Evolutionary conservation across 2,888 invertebrate genomes (phyloP), one percentile per base, ranked within the genome.

Genomic region (Halictus quadricinctus): DNA sequence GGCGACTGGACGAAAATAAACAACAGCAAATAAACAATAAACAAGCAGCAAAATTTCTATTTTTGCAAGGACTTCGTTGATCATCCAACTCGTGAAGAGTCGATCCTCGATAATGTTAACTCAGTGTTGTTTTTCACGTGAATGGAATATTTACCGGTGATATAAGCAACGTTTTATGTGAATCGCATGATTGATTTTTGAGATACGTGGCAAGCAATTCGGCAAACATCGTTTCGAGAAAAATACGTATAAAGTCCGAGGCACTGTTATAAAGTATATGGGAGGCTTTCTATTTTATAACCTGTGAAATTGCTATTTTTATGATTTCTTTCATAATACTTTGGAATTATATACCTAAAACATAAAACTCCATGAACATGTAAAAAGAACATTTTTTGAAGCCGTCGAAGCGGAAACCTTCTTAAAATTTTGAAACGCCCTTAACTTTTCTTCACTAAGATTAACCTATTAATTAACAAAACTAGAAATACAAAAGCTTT

Each of bases 301-400:
- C 64, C 25, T 29, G 64, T 29, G 64, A 64, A 64, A 64, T 29
- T 29, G 64, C 64, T 60, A 12, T 29, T 64, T 64, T 64, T 64
- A 64, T 29, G 64, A 25, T 29, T 64, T 64, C 64, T 29, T 64
- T 64, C 64, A 15, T 29, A 64, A 25, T 29, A 64, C 64, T 64
- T 64, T 64, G 29, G 64, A 64, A 64, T 64, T 64, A 64, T 64
- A 64, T 64, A 64, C 64, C 15, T 64, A 29, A 64, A 29, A 29
- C 64, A 29, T 25, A 29, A 25, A 25, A 25, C 25, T 25, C 25
- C 60, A 25, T 25, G 25, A 15, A 60, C 60, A 60, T 25, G 60
- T 25, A 25, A 25, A 60, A 64, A 64, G 64, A 64, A 64, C 29
- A 64, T 29, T 64, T 64, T 60, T 29, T 15, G 6, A 0, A 29